Percentiles rank a stretch among this genome's conserved stretches.
Evolutionary conservation across 2,797 vertebrate species (phyloP).

Genomic region (Cuniculus paca): DNA sequence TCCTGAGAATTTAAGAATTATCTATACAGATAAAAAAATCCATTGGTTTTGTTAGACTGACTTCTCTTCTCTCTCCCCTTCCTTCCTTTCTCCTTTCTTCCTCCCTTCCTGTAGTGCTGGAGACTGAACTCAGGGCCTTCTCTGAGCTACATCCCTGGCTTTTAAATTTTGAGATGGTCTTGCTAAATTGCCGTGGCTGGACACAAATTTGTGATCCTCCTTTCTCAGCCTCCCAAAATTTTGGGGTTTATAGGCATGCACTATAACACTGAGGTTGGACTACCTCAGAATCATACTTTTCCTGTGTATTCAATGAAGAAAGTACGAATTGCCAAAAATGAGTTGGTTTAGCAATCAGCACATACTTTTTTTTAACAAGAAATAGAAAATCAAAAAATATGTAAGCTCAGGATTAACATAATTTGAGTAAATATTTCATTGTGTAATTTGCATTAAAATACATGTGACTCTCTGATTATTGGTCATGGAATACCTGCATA

Average conservation of each 20-base stretch:
- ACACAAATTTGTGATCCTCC: not conserved
- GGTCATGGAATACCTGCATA: not conserved
- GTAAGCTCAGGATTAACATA: not conserved
- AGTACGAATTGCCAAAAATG: not conserved
- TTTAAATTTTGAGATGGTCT: not conserved
- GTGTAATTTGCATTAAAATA: not conserved
- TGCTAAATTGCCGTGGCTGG: not conserved
- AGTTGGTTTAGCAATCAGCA: not conserved
- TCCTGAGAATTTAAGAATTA: not conserved
- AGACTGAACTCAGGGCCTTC: not conserved
- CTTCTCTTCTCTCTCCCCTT: not conserved
- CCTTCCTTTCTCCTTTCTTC: not conserved
- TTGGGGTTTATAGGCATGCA: not conserved
- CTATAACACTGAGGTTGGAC: not conserved
- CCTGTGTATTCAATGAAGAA: constrained; percentile 14
- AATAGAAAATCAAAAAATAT: not conserved
- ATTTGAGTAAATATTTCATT: constrained; percentile 15
- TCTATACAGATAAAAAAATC: not conserved
- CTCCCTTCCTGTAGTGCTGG: not conserved
- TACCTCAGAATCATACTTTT: not conserved
- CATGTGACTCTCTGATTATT: not conserved
- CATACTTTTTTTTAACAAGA: not conserved
- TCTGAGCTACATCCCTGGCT: not conserved
- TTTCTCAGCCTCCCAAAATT: not conserved
- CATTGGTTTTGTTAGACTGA: not conserved